Conservation (phyloP, 2,888 invertebrate species). For the Ectemnius lituratus region DNA sequence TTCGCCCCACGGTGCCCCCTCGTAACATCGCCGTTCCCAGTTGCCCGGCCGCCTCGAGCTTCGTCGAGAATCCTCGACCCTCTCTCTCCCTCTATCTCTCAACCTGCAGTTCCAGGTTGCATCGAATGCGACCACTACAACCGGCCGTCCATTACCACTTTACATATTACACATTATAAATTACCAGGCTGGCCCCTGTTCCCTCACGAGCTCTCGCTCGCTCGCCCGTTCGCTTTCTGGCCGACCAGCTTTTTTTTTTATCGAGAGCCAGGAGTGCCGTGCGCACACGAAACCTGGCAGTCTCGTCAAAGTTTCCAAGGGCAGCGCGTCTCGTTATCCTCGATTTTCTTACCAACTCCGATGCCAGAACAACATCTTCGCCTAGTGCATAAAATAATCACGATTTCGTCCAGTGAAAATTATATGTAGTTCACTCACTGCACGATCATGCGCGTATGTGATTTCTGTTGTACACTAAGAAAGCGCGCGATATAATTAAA, state of each 20-base stretch:
- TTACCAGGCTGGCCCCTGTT: conserved; percentile 54
- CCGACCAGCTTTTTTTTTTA: conserved; percentile 32
- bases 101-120: conserved; percentile 61
- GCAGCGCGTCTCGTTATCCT: conserved; percentile 29
- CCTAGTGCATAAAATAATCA: conserved; percentile 16
- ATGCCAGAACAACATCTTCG: too few species aligned
- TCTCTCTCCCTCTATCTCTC: conserved; percentile 34
- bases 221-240: conserved; percentile 13
- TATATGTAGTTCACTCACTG: background rate
- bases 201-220: conserved; percentile 9
- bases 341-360: conserved; percentile 27
- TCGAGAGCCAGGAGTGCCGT: background rate
- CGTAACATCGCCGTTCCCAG: conserved; percentile 51
- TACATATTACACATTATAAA: conserved; percentile 74
- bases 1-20: conserved; percentile 54
- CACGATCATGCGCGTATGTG: too few species aligned
- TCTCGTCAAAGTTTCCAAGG: conserved; percentile 55
- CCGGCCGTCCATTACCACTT: conserved; percentile 71
- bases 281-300: conserved; percentile 37
- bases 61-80: conserved; percentile 6
- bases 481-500: too few species aligned
- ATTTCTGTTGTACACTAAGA: too few species aligned
- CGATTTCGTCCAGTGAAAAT: conserved; percentile 21
- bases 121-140: conserved; percentile 61
- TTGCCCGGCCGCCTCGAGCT: conserved; percentile 53